These are phyloP conservation scores for Selenia dentaria DNA, from an alignment of 2,888 invertebrate species.

Conservation along the genomic window DNA sequence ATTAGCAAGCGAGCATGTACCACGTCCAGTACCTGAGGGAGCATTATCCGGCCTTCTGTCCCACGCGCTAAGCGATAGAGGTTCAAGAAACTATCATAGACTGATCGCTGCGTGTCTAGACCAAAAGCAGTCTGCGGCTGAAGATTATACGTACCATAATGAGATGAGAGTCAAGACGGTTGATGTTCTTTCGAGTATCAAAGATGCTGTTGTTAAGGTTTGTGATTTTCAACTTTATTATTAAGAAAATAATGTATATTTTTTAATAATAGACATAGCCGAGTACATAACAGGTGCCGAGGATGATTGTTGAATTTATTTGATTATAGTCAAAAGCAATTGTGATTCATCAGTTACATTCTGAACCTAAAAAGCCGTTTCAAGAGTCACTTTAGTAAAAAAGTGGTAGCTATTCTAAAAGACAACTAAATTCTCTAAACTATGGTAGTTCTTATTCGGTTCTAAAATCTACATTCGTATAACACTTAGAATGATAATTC, in stretches of 20 bases:
- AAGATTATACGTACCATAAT: slow-evolving; percentile 92
- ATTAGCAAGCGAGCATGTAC: slow-evolving; percentile 92
- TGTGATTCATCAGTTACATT: too few relatives aligned
- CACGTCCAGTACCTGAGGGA: slow-evolving; percentile 94
- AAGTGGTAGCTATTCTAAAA: too few relatives aligned
- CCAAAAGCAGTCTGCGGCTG: slow-evolving; percentile 85
- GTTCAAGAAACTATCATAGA: slow-evolving; percentile 56
- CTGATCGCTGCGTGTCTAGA: slow-evolving; percentile 65
- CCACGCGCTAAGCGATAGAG: slow-evolving; percentile 92
- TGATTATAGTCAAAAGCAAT: not conserved
- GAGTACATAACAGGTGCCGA: too few relatives aligned
- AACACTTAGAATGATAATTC: too few relatives aligned
- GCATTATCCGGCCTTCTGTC: slow-evolving; percentile 92
- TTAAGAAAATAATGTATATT: not conserved
- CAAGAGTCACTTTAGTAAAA: too few relatives aligned
- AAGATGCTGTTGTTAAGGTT: slow-evolving; percentile 61
- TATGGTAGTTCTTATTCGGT: too few relatives aligned
- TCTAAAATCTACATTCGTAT: too few relatives aligned
- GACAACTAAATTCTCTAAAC: too few relatives aligned
- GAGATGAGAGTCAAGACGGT: slow-evolving; percentile 49
- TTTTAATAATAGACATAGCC: too few relatives aligned
- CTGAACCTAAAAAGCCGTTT: too few relatives aligned
- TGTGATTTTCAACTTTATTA: slow-evolving; percentile 1
- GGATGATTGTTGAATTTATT: not conserved
- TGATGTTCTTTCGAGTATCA: slow-evolving; percentile 45